Base-by-base conservation (phyloP, 1,140 invertebrate species). In the Whitmania pigra region DNA sequence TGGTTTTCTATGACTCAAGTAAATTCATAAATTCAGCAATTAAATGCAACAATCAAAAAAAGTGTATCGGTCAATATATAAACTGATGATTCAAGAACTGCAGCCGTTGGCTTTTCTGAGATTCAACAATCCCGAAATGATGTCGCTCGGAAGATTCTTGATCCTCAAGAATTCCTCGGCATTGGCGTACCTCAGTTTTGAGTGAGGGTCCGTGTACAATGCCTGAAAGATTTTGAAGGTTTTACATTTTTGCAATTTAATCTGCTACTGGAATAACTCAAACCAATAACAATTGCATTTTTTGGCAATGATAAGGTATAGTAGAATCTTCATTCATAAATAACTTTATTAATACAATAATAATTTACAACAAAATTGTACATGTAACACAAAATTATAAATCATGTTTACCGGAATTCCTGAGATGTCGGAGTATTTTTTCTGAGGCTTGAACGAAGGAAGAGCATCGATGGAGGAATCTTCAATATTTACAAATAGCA, bases 351-450 rank as follows among this genome's bases (percentile, higher is more conserved):
- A n/a, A n/a, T n/a, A n/a, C n/a, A n/a, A n/a, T n/a, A n/a, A n/a
- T n/a, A n/a, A n/a, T n/a, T n/a, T n/a, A n/a, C n/a, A n/a, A n/a
- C n/a, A n/a, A n/a, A n/a, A n/a, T n/a, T n/a, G n/a, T n/a, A 18
- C 29, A 13, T 63, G n/a, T 7, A 25, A 63, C 29, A 63, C 22
- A 0, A 15, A 1, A 25, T 11, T 89, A 77, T 94, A 96, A 66
- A 88, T 88, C 66, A 74, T 83, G 84, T 78, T 83, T 82, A 88
- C 88, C 69, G 87, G 86, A 69, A 94, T 78, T 0, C 92, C 92
- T 76, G 91, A 93, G 71, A 94, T 88, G 79, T 95, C 93, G 0
- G 92, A 94, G 82, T 94, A 94, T 78, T 94, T 94, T 79, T 93
- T 93, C 2, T 90, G 87, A 31, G 92, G 93, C 80, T 88, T 89